Evolutionary conservation across 2,797 vertebrate genomes (phyloP).

Genomic region (Parambassis ranga): DNA sequence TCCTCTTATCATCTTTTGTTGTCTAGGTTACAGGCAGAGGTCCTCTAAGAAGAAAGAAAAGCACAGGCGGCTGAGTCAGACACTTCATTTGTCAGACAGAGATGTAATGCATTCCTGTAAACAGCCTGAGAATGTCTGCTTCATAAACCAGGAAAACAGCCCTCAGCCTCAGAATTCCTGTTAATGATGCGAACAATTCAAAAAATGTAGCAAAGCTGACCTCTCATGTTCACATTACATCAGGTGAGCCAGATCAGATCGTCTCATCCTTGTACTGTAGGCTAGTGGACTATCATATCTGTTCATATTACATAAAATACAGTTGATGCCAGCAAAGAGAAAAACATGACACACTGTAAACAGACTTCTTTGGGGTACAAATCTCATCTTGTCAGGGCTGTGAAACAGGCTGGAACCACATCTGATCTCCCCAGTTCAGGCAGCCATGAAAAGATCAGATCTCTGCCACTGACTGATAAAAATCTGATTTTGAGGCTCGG

Average conservation of each 20-base stretch:
- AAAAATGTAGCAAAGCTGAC: neutral
- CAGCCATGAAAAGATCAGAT: conserved; percentile 15
- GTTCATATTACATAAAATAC: neutral
- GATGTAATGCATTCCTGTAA: neutral
- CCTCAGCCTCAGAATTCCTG: neutral
- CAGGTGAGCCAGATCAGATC: neutral
- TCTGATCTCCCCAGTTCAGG: conserved; percentile 11
- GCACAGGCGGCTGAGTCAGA: neutral
- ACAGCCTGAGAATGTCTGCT: neutral
- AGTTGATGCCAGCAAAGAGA: neutral
- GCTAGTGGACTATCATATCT: neutral
- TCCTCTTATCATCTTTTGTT: neutral
- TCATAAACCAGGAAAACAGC: neutral
- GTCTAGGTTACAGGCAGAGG: neutral
- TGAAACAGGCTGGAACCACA: conserved; percentile 10
- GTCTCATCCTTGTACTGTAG: neutral
- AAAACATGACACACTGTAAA: neutral
- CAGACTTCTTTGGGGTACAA: neutral
- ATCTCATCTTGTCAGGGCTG: conserved; percentile 13
- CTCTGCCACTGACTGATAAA: neutral
- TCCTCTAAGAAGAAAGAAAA: neutral
- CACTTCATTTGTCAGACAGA: neutral
- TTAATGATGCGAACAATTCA: neutral
- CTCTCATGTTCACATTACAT: neutral
- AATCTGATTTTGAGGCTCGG: neutral